Conservation (phyloP, 2,797 vertebrate genomes). For the Hozukius guyotensis region DNA sequence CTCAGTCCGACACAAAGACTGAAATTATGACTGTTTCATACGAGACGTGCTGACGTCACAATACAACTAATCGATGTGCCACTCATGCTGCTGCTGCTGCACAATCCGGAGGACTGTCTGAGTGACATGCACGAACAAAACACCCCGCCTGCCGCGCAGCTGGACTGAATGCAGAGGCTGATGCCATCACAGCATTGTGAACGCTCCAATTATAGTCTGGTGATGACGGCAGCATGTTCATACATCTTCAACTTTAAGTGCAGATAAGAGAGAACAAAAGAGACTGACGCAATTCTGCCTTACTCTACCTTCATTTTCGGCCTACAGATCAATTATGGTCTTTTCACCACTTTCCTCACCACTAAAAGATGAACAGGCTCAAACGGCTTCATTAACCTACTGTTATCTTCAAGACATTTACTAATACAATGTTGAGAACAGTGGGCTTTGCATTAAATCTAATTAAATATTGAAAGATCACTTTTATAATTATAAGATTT, state of each 20-base stretch:
- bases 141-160: constrained; percentile 32
- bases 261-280: constrained; percentile 37
- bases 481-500: neutral
- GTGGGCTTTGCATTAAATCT: neutral
- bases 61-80: constrained; percentile 54
- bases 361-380: neutral
- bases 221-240: constrained; percentile 59
- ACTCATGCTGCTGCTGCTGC: constrained; percentile 29
- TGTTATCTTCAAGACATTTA: neutral
- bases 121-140: constrained; percentile 58
- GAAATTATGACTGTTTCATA: constrained; percentile 25
- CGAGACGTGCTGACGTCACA: constrained; percentile 38
- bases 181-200: constrained; percentile 34
- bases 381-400: neutral
- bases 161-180: constrained; percentile 60
- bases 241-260: constrained; percentile 51
- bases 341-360: neutral
- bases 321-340: neutral
- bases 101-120: constrained; percentile 47
- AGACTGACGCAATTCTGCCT: constrained; percentile 1
- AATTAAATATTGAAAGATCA: neutral
- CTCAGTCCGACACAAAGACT: constrained; percentile 9
- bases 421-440: neutral
- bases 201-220: constrained; percentile 60
- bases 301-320: neutral